phyloP scores from a whole-genome alignment of 2,113 vertebrate species.

The Ptilorrhoa leucosticta region DNA sequence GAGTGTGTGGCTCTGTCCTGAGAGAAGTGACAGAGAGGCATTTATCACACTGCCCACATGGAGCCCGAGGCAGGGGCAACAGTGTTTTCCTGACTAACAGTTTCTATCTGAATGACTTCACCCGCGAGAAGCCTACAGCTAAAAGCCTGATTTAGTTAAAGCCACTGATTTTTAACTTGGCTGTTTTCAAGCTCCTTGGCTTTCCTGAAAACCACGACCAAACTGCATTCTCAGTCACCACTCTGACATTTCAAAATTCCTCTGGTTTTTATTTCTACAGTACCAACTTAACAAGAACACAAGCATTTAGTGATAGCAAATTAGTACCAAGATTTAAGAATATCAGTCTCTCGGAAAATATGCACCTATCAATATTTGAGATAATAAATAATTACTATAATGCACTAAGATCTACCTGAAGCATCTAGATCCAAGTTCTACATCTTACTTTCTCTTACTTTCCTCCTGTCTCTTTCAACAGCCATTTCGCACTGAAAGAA shows the following conservation, averaged over 20 bases:
- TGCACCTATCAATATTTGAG: neutral
- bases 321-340: neutral
- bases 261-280: neutral
- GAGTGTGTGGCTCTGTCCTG: accelerated
- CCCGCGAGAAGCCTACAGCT: neutral
- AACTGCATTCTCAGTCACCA: neutral
- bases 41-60: accelerated
- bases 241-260: neutral
- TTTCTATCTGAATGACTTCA: accelerated
- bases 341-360: neutral
- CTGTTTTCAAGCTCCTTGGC: neutral
- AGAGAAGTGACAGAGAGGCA: neutral
- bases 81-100: neutral
- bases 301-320: neutral
- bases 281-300: neutral
- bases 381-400: neutral
- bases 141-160: neutral
- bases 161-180: neutral
- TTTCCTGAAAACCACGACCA: neutral
- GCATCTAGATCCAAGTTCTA: neutral
- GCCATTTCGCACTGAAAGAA: neutral
- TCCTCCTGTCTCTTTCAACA: neutral
- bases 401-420: neutral
- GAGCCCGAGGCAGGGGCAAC: neutral
- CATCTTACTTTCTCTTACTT: neutral